Base-by-base conservation (phyloP, 2,113 vertebrate genomes). In the Rhea pennata region DNA sequence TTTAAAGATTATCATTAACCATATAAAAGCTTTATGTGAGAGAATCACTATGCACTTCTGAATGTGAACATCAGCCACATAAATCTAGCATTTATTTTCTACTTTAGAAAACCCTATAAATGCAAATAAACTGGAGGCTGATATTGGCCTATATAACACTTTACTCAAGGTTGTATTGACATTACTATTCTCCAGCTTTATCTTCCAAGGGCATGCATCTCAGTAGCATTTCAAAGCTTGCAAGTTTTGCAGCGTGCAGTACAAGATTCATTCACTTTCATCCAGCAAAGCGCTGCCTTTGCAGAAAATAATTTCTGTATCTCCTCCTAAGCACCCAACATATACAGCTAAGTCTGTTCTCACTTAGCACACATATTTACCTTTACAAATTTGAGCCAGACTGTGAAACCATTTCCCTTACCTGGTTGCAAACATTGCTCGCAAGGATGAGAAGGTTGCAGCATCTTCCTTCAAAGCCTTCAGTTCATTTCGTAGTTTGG, bases 361-460 rank as follows among this genome's bases (percentile, higher is more conserved):
- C 71, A 56, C 39, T 61, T 23, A 42, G 58, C 72, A 87, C 64
- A n/a, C 6, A 1, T 5, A 27, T 11, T 79, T 56, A n/a, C n/a
- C 84, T 69, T 48, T 19, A 31, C 54, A 70, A 4, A 23, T 44
- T 31, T 82, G 66, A 79, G 50, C 15, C 46, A 80, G 59, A 12
- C 0, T 0, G 46, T 40, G 56, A 74, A 62, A 91, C 23, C 2
- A 0, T 33, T 92, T 46, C 23, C 8, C 53, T 97, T 97, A 99
- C 99, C 99, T 99, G 71, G 99, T 99, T 79, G 99, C 99, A 94
- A 99, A 99, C 99, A 99, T 99, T 72, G 99, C 99, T 96, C 99
- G 98, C 93, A 99, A 98, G 88, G 99, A 99, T 67, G 99, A 99
- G 98, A 99, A 99, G 84, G 99, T 99, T 88, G 99, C 99, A 12